These are phyloP conservation scores for Sebastes steindachneri DNA, from an alignment of 2,797 vertebrate genomes.

Conservation along the genomic window DNA sequence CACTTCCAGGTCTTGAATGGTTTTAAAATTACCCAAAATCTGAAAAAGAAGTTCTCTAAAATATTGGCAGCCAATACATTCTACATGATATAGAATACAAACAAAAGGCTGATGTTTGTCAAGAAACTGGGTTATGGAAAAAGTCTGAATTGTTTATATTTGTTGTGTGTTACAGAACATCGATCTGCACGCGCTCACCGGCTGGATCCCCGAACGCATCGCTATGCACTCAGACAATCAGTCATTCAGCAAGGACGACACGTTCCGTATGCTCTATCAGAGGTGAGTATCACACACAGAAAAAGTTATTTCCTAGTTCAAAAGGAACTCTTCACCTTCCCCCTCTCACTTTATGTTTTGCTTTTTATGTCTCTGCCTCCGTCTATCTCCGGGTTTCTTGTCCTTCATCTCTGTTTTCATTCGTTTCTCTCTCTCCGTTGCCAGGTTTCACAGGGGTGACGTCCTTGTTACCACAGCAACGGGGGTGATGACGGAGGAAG, in stretches of 20 bases:
- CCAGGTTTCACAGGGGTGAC: slow-evolving; percentile 96
- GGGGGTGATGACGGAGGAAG: slow-evolving; percentile 96
- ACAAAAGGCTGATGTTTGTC: background rate
- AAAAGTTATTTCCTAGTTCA: background rate
- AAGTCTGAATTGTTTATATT: accelerated
- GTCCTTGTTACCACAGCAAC: slow-evolving; percentile 97
- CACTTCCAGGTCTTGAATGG: background rate
- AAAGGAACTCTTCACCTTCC: background rate
- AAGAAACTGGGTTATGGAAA: background rate
- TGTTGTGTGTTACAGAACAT: slow-evolving; percentile 88
- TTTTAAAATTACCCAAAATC: background rate
- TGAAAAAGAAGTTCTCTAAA: background rate
- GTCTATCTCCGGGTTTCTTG: accelerated
- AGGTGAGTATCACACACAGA: slow-evolving; percentile 79
- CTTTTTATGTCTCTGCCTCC: background rate
- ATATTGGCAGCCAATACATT: background rate
- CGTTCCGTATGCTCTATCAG: slow-evolving; percentile 97
- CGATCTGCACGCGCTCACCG: slow-evolving; percentile 97
- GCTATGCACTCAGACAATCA: slow-evolving; percentile 99
- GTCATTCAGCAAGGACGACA: slow-evolving; percentile 93
- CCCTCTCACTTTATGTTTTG: background rate
- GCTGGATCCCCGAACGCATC: slow-evolving; percentile 99
- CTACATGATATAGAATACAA: too few species aligned
- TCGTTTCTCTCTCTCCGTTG: background rate
- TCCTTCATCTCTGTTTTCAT: background rate